Evolutionary conservation across 2,888 invertebrate species (phyloP), one percentile per base, ranked within the genome.

Genomic region (Latrodectus elegans): DNA sequence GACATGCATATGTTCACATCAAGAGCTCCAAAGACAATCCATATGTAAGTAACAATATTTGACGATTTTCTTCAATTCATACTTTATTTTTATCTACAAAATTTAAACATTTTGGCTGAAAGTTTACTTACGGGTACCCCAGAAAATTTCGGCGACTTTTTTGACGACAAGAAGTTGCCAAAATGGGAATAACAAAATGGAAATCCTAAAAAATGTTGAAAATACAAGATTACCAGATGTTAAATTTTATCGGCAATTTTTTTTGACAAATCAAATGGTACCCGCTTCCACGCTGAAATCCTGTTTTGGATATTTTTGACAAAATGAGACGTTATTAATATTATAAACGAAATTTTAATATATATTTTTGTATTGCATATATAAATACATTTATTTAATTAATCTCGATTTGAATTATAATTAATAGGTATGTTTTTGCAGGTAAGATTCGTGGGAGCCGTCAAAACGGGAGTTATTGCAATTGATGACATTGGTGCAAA

Each of bases 401-500:
- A 11, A 55, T 15, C 10, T 60, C 6, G 60, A 60, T 60, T 60
- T 10, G 60, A 9, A 60, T 0, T 60, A 15, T 60, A 4, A 15
- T 12, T 60, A 15, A 15, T 11, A 60, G 60, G 0, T 60, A 60
- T 78, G 8, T 10, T 38, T 6, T 68, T 22, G 2, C 52, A 84
- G 84, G 10, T 84, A 60, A 78, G n/a, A 49, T 55, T 84, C 12
- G 8, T 67, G 9, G 86, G 55, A 6, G 67, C 55, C 8, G 15
- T 87, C 14, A 88, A 65, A 51, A 71, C 55, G 12, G 89, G 89
- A 11, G 83, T 79, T 11, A 86, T 89, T 65, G 89, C 89, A 15
- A 14, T 89, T n/a, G 89, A 89, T n/a, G 89, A 89, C 68, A 12
- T 89, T 11, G 73, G 26, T 68, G 83, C 80, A 14, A 76, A 49